Conservation (phyloP, 2,797 vertebrate species). For the Anniella stebbinsi region DNA sequence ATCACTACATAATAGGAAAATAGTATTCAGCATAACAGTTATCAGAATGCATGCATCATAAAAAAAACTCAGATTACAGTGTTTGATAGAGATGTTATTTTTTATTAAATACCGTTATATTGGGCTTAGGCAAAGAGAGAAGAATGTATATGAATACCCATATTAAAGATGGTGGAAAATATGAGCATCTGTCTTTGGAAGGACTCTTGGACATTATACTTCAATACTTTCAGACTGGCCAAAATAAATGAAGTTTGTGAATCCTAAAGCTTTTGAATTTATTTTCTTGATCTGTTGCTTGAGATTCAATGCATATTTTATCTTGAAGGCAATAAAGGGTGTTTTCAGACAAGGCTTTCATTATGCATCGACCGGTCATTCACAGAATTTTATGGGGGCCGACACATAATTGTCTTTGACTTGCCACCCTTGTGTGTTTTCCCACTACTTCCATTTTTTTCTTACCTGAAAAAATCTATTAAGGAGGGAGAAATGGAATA, state of each 20-base stretch:
- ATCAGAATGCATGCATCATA: background rate
- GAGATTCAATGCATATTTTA: constrained; percentile 9
- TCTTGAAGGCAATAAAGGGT: constrained; percentile 6
- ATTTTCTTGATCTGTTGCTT: constrained; percentile 5
- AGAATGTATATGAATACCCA: background rate
- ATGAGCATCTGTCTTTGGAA: background rate
- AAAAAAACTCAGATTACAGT: background rate
- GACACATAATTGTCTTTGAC: no score
- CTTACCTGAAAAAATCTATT: no score
- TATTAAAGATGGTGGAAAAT: background rate
- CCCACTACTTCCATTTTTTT: no score
- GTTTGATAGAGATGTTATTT: background rate
- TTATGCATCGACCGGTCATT: no score
- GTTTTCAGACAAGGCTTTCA: no score
- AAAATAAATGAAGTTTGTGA: background rate
- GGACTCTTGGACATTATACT: background rate
- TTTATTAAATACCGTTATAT: no score
- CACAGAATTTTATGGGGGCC: no score
- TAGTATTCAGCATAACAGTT: background rate
- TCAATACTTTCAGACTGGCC: background rate
- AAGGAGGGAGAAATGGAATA: no score
- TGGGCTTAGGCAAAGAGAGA: background rate
- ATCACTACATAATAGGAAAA: background rate
- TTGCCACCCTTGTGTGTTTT: no score
- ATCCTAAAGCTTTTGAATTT: background rate